Evolutionary conservation across 2,113 vertebrate genomes (phyloP), one percentile per base, ranked within the genome.

Genomic region (Craseonycteris thonglongyai): DNA sequence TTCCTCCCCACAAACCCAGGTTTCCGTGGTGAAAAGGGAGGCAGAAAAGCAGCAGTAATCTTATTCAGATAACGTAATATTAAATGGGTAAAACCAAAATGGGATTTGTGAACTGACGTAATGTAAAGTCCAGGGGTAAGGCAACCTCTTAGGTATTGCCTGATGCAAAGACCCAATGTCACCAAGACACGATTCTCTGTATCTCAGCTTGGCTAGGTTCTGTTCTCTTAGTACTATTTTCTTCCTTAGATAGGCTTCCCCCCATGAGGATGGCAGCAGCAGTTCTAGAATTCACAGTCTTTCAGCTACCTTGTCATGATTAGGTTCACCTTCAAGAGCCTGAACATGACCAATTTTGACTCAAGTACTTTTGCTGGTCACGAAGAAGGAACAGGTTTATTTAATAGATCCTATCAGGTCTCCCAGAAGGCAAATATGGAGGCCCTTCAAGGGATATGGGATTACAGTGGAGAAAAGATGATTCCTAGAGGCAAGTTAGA

Each of bases 161-260:
- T 65, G 26, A 47, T 35, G 30, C 5, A 59, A 18, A 65, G 2
- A 40, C 19, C 63, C 33, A 13, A 2, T 54, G 1, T 49, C 80
- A 71, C 4, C 21, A 35, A 40, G 42, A 22, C 7, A 5, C 18
- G 5, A 45, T 47, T 92, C 49, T 28, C 18, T 69, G 13, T 22
- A 10, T 68, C 42, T 74, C 30, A 54, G 24, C 61, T 68, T 69
- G 18, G 7, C 13, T 49, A 21, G 8, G n/a, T 66, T 84, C 28
- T 19, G 0, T 33, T 75, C 19, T 58, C 14, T 9, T n/a, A 7
- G 16, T 24, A 5, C 21, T 11, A 0, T 66, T n/a, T 42, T 16
- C 26, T 49, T 49, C 58, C 45, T 65, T 40, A 30, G 30, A n/a
- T 30, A 11, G 21, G 5, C 7, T 51, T 35, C 19, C 22, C 24